phyloP scores from a whole-genome alignment of 2,113 vertebrate species.

The Melanostigma gelatinosum region DNA sequence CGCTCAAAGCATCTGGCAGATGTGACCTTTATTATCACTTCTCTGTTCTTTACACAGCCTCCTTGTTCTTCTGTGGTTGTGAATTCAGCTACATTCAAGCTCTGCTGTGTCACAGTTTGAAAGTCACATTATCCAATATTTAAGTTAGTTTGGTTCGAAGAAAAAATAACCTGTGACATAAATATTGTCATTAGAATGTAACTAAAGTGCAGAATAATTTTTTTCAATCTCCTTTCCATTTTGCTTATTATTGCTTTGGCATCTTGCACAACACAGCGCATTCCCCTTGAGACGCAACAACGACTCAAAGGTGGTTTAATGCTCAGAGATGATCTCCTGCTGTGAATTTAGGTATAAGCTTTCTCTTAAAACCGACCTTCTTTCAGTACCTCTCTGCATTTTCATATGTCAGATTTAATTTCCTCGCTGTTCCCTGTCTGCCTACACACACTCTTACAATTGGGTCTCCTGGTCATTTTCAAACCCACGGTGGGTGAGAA shows the following conservation, averaged over 20 bases:
- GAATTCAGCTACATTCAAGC: not conserved
- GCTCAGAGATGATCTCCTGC: not conserved
- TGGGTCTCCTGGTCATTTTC: constrained; percentile 35
- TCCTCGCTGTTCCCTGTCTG: constrained; percentile 41
- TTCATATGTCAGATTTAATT: constrained; percentile 61
- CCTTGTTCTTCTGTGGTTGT: not conserved
- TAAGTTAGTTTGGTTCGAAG: not conserved
- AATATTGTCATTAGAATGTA: not conserved
- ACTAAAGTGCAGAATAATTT: not conserved
- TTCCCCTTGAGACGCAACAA: not conserved
- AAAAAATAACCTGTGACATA: not conserved
- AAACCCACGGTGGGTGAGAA: constrained; percentile 34
- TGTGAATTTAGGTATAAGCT: constrained; percentile 8
- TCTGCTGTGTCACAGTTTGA: not conserved
- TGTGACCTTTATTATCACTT: constrained; percentile 58
- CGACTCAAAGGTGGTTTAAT: not conserved
- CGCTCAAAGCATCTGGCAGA: constrained; percentile 27
- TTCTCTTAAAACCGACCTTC: constrained; percentile 41
- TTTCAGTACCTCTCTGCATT: constrained; percentile 22
- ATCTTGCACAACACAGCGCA: not conserved
- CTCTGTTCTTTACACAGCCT: constrained; percentile 4
- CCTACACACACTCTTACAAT: constrained; percentile 55
- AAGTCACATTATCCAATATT: constrained; percentile 1
- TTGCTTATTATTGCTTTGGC: not conserved
- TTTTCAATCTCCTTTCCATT: not conserved